Conservation (phyloP, 2,888 invertebrate genomes). For the Drosophila emarginata region DNA sequence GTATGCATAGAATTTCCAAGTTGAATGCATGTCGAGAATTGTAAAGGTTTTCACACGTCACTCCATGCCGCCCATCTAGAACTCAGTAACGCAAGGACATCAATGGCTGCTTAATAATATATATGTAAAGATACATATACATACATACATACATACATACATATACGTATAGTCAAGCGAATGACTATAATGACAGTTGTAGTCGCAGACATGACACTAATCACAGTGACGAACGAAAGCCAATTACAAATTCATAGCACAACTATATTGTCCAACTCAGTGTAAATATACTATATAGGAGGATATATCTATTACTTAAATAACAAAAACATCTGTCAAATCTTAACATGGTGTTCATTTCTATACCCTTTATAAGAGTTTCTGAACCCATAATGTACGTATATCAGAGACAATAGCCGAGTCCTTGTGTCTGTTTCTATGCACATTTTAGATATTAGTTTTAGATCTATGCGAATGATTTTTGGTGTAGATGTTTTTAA, state of each 20-base stretch:
- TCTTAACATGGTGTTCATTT: too few species aligned
- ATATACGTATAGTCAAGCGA: not conserved
- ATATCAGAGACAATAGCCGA: too few species aligned
- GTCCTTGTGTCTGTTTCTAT: too few species aligned
- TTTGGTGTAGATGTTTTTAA: too few species aligned
- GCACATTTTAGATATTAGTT: too few species aligned
- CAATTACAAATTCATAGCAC: constrained; percentile 1
- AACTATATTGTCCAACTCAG: not conserved
- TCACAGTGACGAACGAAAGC: constrained; percentile 4
- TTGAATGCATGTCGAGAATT: constrained; percentile 64
- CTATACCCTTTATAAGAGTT: too few species aligned
- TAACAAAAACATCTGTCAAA: too few species aligned
- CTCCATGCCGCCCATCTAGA: constrained; percentile 4
- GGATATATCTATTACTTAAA: too few species aligned
- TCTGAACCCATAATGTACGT: too few species aligned
- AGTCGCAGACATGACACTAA: not conserved
- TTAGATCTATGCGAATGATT: too few species aligned
- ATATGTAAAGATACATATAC: too few species aligned
- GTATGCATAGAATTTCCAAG: constrained; percentile 49
- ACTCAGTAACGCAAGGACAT: constrained; percentile 16
- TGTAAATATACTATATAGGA: too few species aligned
- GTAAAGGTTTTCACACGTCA: constrained; percentile 38
- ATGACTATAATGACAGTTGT: constrained; percentile 1
- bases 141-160: not conserved
- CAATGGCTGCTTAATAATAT: constrained; percentile 36